Base-by-base conservation (phyloP, 2,888 invertebrate species). In the Helleia helle region DNA sequence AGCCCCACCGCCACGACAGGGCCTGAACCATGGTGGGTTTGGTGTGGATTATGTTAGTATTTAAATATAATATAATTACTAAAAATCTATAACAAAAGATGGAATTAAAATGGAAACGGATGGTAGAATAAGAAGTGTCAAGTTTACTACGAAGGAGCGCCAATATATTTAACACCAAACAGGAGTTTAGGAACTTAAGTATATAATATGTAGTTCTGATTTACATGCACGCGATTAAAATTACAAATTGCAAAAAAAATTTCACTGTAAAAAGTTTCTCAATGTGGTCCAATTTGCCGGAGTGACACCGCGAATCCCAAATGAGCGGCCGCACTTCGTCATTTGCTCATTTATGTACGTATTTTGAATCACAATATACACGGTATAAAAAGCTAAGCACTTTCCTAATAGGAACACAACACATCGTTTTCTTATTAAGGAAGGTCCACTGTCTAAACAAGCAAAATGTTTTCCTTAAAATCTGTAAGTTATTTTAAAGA, bases 391-490 rank as follows among this genome's bases (percentile, higher is more conserved):
- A 74, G 65, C 59, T 54, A 47, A 43, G 54, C 56, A 65, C 68
- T 71, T 76, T 68, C 59, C 59, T 53, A 48, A 48, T 52, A 59
- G 59, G 50, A 71, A 80, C 83, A 84, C 68, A 67, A 55, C 59
- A 67, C 66, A 71, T 76, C 69, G 67, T 75, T 70, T 74, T 71
- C 70, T 68, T 67, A 55, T 54, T 56, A 64, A 75, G 79, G 79
- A 83, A 84, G 83, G 81, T 80, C 68, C 54, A 56, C 58, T 59
- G 55, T 45, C 58, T 65, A 64, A 64, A 39, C 58, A 76, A 67
- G 70, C 77, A 81, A 77, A 59, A 84, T 84, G 84, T 74, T 74
- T 64, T 73, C 80, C 65, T 71, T 80, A 48, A 80, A 81, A 81
- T 77, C 77, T 81, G 84, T 84, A 64, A 77, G 83, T 41, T 17